Conservation (phyloP, 1,140 invertebrate species). For the Marisa cornuarietis region DNA sequence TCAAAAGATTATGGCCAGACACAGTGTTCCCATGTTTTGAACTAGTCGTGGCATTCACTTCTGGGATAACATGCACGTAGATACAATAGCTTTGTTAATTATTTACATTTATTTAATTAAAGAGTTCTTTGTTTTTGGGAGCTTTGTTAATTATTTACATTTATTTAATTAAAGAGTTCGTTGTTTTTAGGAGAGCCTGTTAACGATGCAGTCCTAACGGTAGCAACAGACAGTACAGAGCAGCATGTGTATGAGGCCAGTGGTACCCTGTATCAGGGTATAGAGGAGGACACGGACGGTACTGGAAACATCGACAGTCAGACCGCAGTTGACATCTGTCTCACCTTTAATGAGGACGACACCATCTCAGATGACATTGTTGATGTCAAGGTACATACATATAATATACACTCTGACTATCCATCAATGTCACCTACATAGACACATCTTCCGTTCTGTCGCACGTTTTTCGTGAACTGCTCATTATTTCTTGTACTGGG, state of each 20-base stretch:
- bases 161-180: background rate
- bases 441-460: too few species aligned
- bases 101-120: background rate
- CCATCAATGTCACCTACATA: too few species aligned
- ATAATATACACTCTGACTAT: too few species aligned
- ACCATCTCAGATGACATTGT: background rate
- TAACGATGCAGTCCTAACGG: slow-evolving; percentile 3
- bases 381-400: background rate
- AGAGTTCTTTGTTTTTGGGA: background rate
- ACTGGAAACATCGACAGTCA: background rate
- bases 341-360: background rate
- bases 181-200: background rate
- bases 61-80: background rate
- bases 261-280: slow-evolving; percentile 4
- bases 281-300: background rate
- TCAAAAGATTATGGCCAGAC: slow-evolving; percentile 21
- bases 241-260: slow-evolving; percentile 17
- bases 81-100: background rate
- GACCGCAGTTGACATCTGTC: background rate
- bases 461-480: too few species aligned
- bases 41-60: background rate
- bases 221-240: slow-evolving; percentile 2
- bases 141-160: background rate
- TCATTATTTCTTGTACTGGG: too few species aligned
- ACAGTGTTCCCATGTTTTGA: background rate